Percentiles rank a stretch among this genome's conserved stretches.
These are phyloP conservation scores for Peromyscus eremicus DNA, from an alignment of 2,797 vertebrate species.

Conservation along the genomic window DNA sequence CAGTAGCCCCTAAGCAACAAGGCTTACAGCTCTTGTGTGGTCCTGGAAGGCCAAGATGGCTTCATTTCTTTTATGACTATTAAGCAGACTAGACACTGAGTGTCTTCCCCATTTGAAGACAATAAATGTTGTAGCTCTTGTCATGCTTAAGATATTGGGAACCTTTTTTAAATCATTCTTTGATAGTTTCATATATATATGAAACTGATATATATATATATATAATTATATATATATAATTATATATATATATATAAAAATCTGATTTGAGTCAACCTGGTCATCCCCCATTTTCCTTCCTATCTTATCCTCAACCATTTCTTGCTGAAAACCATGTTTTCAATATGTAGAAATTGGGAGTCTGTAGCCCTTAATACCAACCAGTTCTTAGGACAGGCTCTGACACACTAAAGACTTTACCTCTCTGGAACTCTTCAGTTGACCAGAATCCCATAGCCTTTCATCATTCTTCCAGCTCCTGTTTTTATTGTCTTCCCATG, in stretches of 20 bases:
- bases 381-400: not conserved
- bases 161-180: not conserved
- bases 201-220: too few relatives aligned
- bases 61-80: not conserved
- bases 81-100: not conserved
- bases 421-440: not conserved
- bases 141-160: not conserved
- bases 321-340: not conserved
- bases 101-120: not conserved
- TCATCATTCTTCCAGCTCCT: not conserved
- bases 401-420: not conserved
- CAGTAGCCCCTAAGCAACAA: not conserved
- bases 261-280: not conserved
- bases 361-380: not conserved
- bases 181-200: not conserved
- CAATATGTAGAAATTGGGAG: not conserved
- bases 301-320: not conserved
- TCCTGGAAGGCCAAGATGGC: not conserved
- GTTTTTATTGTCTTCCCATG: not conserved
- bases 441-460: not conserved
- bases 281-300: not conserved
- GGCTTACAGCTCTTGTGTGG: not conserved
- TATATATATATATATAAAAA: too few relatives aligned
- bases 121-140: not conserved
- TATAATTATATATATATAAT: too few relatives aligned